A percentile compares a stretch with the other conserved stretches of the same genome.
phyloP scores from a whole-genome alignment of 2,888 invertebrate genomes.

The Chrysomela aeneicollis region DNA sequence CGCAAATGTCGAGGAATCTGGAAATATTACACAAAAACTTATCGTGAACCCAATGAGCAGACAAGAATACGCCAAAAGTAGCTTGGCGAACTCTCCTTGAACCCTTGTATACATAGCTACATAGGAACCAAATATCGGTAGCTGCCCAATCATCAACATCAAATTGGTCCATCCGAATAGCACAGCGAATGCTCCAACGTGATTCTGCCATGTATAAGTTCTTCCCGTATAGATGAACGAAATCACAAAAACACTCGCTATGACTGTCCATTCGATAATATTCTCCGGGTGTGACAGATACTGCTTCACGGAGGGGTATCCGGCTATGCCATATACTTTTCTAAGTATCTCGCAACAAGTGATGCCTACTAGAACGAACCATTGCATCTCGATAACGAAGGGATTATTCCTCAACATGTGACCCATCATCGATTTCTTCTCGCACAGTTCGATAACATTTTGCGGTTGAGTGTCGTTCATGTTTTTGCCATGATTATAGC shows the following conservation, averaged over 20 bases:
- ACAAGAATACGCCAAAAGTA: conserved; percentile 86
- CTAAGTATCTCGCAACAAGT: conserved; percentile 82
- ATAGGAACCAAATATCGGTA: conserved; percentile 88
- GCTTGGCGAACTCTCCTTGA: conserved; percentile 85
- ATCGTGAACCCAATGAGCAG: conserved; percentile 86
- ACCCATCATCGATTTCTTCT: conserved; percentile 80
- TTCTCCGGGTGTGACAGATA: conserved; percentile 86
- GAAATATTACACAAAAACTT: conserved; percentile 88
- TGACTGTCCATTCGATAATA: conserved; percentile 87
- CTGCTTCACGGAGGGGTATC: conserved; percentile 81
- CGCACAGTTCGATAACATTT: conserved; percentile 77
- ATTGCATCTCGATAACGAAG: conserved; percentile 80
- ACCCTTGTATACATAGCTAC: conserved; percentile 92
- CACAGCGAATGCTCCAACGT: conserved; percentile 86
- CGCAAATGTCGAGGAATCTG: conserved; percentile 80
- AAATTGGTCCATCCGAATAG: conserved; percentile 87
- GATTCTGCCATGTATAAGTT: conserved; percentile 85
- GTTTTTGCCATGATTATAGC: conserved; percentile 82
- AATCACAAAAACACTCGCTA: conserved; percentile 82
- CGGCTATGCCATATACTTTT: conserved; percentile 82
- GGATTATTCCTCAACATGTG: conserved; percentile 79
- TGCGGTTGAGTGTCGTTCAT: conserved; percentile 71
- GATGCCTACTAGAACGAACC: conserved; percentile 82
- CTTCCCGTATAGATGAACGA: conserved; percentile 81
- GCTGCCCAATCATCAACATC: conserved; percentile 90